Evolutionary conservation across 2,888 invertebrate genomes (phyloP).

Genomic region (Heliconius aoede): DNA sequence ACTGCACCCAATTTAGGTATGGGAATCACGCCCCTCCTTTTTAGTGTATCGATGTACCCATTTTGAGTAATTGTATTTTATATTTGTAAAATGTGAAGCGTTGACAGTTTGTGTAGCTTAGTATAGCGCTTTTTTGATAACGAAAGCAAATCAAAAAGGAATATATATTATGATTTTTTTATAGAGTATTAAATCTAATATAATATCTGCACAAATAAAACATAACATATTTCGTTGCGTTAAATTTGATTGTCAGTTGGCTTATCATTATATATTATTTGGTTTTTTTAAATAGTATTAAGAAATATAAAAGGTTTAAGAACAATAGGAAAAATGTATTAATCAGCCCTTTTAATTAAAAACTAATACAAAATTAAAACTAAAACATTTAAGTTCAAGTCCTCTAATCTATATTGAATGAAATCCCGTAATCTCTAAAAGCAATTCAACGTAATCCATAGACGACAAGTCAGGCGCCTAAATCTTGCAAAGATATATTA

Average conservation of each 20-base stretch:
- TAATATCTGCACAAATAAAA: not conserved
- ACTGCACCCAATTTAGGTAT: slow-evolving; percentile 61
- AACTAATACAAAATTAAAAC: slow-evolving; percentile 9
- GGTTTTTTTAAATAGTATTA: no score
- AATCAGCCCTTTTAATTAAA: not conserved
- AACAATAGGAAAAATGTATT: not conserved
- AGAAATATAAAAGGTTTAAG: not conserved
- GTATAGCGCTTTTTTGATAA: not conserved
- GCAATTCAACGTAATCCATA: slow-evolving; percentile 68
- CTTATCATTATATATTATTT: not conserved
- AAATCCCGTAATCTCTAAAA: slow-evolving; percentile 56
- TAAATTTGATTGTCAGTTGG: not conserved
- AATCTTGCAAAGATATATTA: slow-evolving; percentile 63
- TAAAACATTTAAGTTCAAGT: slow-evolving; percentile 17
- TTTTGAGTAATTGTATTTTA: not conserved
- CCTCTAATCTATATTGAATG: slow-evolving; percentile 35
- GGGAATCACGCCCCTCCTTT: slow-evolving; percentile 24
- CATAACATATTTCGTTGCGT: not conserved
- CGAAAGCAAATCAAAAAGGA: not conserved
- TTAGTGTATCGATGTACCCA: not conserved
- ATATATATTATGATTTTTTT: no score
- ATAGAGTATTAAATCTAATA: no score
- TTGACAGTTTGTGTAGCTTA: not conserved
- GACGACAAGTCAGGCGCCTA: slow-evolving; percentile 57
- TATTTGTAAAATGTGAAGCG: not conserved